phyloP scores from a whole-genome alignment of 1,140 invertebrate species.

The Thaumetopoea pityocampa region DNA sequence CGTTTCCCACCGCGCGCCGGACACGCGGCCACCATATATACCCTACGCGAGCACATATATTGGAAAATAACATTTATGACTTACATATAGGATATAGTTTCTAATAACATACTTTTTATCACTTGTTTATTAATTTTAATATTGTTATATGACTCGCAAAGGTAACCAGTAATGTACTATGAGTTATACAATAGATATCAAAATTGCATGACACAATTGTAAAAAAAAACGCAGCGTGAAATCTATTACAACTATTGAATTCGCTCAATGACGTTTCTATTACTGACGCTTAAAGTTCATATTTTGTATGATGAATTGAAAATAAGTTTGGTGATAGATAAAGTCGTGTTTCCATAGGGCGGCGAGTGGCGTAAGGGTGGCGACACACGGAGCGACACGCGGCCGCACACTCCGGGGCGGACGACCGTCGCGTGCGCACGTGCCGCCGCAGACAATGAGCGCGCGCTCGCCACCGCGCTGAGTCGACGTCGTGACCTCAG shows the following conservation, averaged over 20 bases:
- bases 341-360: slow-evolving; percentile 18
- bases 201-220: slow-evolving; percentile 15
- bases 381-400: slow-evolving; percentile 35
- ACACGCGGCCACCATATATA: slow-evolving; percentile 51
- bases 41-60: slow-evolving; percentile 9
- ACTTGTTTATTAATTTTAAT: slow-evolving; percentile 15
- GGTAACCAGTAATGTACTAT: slow-evolving; percentile 7
- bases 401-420: slow-evolving; percentile 50
- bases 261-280: not conserved
- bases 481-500: slow-evolving; percentile 10
- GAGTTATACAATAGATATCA: slow-evolving; percentile 14
- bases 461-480: slow-evolving; percentile 9
- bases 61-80: slow-evolving; percentile 13
- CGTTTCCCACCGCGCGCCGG: slow-evolving; percentile 60
- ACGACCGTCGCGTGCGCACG: slow-evolving; percentile 58
- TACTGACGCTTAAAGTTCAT: not conserved
- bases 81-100: slow-evolving; percentile 1
- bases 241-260: not conserved
- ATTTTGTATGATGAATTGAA: not conserved
- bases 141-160: slow-evolving; percentile 15
- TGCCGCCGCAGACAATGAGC: slow-evolving; percentile 31
- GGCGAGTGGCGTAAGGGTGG: slow-evolving; percentile 18
- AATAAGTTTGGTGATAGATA: slow-evolving; percentile 2
- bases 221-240: slow-evolving; percentile 11
- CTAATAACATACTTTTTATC: not conserved